Base-by-base conservation (phyloP, 2,113 vertebrate species). In the Phylloscopus trochilus region DNA sequence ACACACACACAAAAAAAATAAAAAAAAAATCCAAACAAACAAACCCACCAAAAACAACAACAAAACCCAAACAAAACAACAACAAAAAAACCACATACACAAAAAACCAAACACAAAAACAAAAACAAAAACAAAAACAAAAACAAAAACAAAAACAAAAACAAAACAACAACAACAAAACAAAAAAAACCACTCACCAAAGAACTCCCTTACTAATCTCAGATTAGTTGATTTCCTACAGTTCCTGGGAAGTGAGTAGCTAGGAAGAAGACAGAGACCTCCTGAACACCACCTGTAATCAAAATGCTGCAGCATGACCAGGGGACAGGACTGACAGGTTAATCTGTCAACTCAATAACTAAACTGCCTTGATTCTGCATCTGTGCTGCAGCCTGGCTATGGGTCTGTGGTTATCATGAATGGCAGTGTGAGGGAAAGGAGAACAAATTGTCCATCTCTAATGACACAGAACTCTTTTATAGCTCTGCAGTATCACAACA, bases 131-230 rank as follows among this genome's bases (percentile, higher is more conserved):
- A 15, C 14, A 43, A 43, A 3, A 20, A n/a, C 13, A 37, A 46
- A 46, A 16, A 16, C 9, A 16, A 28, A 23, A 41, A 28, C 16
- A n/a, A 27, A 4, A 3, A 2, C 21, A 5, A 47, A 47, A 47
- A 23, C n/a, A 47, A 11, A 11, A 22, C 47, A 31, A 56, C 41
- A 12, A 41, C 12, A 28, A 41, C 41, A 41, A 4, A 33, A 55
- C 15, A 21, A 43, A 27, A 4, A 2, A 4, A 33, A 55, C 15
- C 15, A 5, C 7, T 7, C 17, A 28, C 11, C 46, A 31, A 56
- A 28, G 2, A n/a, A 58, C 12, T 0, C 2, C 11, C 18, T 23
- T 33, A 75, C 0, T 8, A 21, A 56, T 16, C 24, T 83, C 41
- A 53, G 31, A 60, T 56, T 19, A 80, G 22, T 49, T 83, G 0